These are phyloP conservation scores for Atlantisia rogersi DNA, from an alignment of 2,113 vertebrate species.

Conservation along the genomic window DNA sequence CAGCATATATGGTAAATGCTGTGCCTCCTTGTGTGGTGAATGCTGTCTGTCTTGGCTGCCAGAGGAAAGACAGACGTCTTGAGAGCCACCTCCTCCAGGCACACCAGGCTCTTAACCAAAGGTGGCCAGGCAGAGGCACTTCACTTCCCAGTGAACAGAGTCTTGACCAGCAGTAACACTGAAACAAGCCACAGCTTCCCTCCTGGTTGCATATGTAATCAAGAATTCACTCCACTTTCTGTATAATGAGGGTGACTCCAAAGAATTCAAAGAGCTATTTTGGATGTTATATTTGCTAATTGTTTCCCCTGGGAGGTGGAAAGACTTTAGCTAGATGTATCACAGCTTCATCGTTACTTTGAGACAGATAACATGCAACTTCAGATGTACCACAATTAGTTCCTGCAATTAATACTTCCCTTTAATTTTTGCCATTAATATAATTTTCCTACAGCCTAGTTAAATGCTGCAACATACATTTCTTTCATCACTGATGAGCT, in stretches of 20 bases:
- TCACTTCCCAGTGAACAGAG: not conserved
- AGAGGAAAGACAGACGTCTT: not conserved
- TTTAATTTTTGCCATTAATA: not conserved
- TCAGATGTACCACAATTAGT: not conserved
- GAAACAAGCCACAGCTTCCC: not conserved
- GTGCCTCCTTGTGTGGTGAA: not conserved
- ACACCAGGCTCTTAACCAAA: not conserved
- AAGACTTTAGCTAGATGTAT: not conserved
- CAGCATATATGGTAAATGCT: no score
- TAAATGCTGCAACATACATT: not conserved
- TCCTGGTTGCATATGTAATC: not conserved
- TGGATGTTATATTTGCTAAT: slow-evolving; percentile 7
- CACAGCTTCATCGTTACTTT: not conserved
- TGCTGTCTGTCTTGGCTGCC: not conserved
- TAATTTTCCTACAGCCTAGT: not conserved
- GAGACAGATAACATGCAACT: not conserved
- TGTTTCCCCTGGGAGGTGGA: not conserved
- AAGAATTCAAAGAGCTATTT: slow-evolving; percentile 9
- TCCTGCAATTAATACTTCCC: not conserved
- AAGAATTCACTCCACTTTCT: not conserved
- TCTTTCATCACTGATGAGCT: not conserved
- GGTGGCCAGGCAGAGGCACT: not conserved
- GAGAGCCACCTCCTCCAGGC: not conserved
- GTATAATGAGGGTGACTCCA: not conserved
- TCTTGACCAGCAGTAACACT: not conserved